These are phyloP conservation scores for Epirrhoe tristata DNA, from an alignment of 2,888 invertebrate genomes.

Conservation along the genomic window DNA sequence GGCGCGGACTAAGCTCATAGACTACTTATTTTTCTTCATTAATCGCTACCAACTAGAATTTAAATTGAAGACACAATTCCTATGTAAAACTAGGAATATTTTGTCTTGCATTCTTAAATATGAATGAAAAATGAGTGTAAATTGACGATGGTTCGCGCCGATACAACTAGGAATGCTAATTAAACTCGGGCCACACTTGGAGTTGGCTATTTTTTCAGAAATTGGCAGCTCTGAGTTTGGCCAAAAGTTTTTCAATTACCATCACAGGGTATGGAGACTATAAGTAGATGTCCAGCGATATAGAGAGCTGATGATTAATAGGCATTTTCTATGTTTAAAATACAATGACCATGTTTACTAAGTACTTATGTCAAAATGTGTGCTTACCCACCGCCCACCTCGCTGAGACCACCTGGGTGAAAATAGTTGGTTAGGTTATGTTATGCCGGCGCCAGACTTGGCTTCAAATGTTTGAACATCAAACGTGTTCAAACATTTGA, in stretches of 20 bases:
- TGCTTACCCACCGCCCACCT: no score
- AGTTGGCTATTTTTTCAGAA: neutral
- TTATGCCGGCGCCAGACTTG: no score
- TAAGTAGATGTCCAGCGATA: conserved; percentile 10
- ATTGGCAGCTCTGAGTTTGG: neutral
- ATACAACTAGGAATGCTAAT: neutral
- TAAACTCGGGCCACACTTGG: neutral
- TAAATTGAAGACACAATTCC: no score
- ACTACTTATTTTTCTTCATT: neutral
- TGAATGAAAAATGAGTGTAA: neutral
- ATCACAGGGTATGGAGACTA: conserved; percentile 24
- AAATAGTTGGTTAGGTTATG: no score
- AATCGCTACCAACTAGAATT: neutral
- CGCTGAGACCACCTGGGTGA: no score
- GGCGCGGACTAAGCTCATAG: conserved; percentile 14
- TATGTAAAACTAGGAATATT: neutral
- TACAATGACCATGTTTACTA: no score
- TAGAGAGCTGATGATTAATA: conserved; percentile 3
- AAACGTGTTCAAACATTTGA: no score
- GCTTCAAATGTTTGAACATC: no score
- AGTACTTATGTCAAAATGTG: no score
- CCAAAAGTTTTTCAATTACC: conserved; percentile 8
- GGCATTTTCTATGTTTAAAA: neutral
- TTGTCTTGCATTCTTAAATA: neutral
- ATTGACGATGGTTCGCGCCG: conserved; percentile 3